A percentile compares a stretch with the other conserved stretches of the same genome.
Evolutionary conservation across 2,797 vertebrate species (phyloP).

Genomic region (Scleropages formosus): DNA sequence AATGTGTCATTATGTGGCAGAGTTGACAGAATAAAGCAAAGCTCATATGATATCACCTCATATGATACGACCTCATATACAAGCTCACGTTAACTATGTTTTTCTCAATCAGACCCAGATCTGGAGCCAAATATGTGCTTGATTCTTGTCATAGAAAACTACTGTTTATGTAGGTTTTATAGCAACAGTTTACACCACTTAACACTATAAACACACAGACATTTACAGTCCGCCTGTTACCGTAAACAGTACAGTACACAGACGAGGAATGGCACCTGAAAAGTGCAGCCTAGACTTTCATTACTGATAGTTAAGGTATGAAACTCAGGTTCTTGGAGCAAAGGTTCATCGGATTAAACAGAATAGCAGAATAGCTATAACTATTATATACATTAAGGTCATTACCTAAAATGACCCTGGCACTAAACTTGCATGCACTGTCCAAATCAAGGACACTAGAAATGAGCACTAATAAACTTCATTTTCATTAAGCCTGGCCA

Average conservation of each 20-base stretch:
- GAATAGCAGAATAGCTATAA: background rate
- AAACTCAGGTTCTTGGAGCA: background rate
- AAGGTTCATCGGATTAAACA: constrained; percentile 9
- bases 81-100: background rate
- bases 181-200: background rate
- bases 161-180: background rate
- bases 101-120: background rate
- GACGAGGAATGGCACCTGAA: background rate
- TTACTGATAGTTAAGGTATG: background rate
- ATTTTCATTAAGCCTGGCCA: background rate
- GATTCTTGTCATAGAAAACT: background rate
- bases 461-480: background rate
- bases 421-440: background rate
- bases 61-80: background rate
- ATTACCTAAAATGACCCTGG: background rate
- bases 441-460: background rate
- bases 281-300: background rate
- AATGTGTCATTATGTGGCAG: background rate
- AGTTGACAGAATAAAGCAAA: background rate
- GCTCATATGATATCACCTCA: background rate
- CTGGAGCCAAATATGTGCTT: background rate
- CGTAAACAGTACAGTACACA: background rate
- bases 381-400: background rate
- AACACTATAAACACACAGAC: background rate
- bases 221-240: background rate